Percentiles rank a stretch among this genome's conserved stretches.
These are phyloP conservation scores for Sebastes diploproa DNA, from an alignment of 2,797 vertebrate species.

Conservation along the genomic window DNA sequence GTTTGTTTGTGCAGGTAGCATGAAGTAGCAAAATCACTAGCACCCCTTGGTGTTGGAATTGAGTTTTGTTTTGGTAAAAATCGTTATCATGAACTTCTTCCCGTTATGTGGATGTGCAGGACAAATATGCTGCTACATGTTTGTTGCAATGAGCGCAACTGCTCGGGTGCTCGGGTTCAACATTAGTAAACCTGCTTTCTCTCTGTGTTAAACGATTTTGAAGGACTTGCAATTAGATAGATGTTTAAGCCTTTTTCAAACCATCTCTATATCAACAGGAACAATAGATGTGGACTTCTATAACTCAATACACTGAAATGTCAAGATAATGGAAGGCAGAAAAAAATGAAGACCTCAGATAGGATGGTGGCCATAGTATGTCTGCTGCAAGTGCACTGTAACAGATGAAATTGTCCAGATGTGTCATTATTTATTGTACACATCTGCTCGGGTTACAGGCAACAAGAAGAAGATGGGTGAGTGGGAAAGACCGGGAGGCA, in stretches of 20 bases:
- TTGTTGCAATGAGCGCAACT: too few relatives aligned
- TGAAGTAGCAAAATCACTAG: background rate
- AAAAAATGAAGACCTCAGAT: conserved; percentile 37
- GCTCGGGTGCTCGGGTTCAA: background rate
- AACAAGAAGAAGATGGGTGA: conserved; percentile 52
- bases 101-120: background rate
- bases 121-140: background rate
- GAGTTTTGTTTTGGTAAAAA: background rate
- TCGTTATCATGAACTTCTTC: background rate
- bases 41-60: background rate
- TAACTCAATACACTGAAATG: conserved; percentile 25
- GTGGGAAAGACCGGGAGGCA: conserved; percentile 58
- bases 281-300: background rate
- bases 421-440: conserved; percentile 79
- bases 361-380: conserved; percentile 1
- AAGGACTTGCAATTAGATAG: background rate
- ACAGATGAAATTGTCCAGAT: conserved; percentile 75
- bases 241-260: background rate
- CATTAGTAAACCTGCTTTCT: background rate
- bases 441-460: conserved; percentile 63
- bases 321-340: conserved; percentile 7
- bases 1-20: background rate
- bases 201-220: background rate
- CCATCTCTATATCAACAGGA: background rate
- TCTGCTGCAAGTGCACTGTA: conserved; percentile 58